Evolutionary conservation across 2,888 invertebrate species (phyloP), one percentile per base, ranked within the genome.

Genomic region (Ceramica pisi): DNA sequence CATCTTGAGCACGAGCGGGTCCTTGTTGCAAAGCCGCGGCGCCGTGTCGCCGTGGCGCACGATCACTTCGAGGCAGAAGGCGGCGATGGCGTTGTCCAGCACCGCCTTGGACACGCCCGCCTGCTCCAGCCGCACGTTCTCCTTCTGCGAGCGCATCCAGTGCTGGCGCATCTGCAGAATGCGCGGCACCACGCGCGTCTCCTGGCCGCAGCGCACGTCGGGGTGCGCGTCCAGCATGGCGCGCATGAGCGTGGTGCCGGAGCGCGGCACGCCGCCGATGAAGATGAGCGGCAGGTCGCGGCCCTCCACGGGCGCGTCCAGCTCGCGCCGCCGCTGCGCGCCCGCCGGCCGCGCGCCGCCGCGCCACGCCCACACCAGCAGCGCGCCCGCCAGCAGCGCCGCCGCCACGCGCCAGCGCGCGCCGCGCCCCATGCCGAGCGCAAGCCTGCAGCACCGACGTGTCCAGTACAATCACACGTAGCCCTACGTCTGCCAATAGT

Each of bases 151-250:
- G 92, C 98, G 98, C 88, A 98, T 96, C 99, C 99, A 99, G 93
- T 99, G 99, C 89, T 98, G 98, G 83, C 99, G 97, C 97, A 99
- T 97, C 94, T 99, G 99, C 81, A 99, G 97, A 89, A 99, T 98
- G 87, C 99, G 97, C 66, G 99, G 99, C 92, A 99, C 99, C 67
- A 99, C 99, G 84, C 99, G 97, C 75, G 99, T 99, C 96, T 99
- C 99, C 95, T 99, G 99, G 23, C 99, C 99, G 94, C 99, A 99
- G 93, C 99, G 97, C 90, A 99, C 98, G 88, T 98, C 98, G 21
- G 99, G 98, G 97, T 99, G 99, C 80, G 99, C 99, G 95, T 99
- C 99, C 88, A 99, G 96, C 98, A 99, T 99, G 81, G 99, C 99
- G 89, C 99, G 97, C 98, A 99, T 99, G 86, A 99, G 97, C 78